Conservation (phyloP, 1,140 invertebrate species). For the Venustaconcha ellipsiformis region DNA sequence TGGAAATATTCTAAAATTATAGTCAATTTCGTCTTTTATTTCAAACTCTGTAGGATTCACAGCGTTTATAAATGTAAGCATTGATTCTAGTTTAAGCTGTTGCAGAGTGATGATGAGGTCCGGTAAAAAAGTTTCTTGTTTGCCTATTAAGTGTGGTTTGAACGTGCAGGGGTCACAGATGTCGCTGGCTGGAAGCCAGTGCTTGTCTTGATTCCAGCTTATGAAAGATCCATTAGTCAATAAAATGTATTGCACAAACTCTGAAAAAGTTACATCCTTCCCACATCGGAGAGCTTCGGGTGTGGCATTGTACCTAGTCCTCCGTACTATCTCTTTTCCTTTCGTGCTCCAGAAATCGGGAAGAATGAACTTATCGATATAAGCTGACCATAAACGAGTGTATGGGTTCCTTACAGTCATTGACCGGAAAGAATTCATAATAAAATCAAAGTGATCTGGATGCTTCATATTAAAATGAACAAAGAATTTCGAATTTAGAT, state of each 20-base stretch:
- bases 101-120: slow-evolving; percentile 28
- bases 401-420: slow-evolving; percentile 42
- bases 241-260: slow-evolving; percentile 35
- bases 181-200: slow-evolving; percentile 38
- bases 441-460: background rate
- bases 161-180: slow-evolving; percentile 40
- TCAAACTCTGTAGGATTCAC: slow-evolving; percentile 19
- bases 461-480: slow-evolving; percentile 1
- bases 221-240: background rate
- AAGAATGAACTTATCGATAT: slow-evolving; percentile 41
- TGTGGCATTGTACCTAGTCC: slow-evolving; percentile 11
- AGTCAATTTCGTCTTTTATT: slow-evolving; percentile 35
- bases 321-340: slow-evolving; percentile 23
- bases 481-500: background rate
- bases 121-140: slow-evolving; percentile 38
- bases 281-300: slow-evolving; percentile 11
- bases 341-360: slow-evolving; percentile 36
- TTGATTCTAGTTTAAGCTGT: slow-evolving; percentile 14
- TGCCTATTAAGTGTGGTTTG: slow-evolving; percentile 37
- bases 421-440: slow-evolving; percentile 4
- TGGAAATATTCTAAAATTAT: slow-evolving; percentile 27
- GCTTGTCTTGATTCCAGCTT: slow-evolving; percentile 30
- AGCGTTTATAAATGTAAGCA: slow-evolving; percentile 10
- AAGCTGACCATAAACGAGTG: slow-evolving; percentile 40
- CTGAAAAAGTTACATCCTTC: slow-evolving; percentile 38